Evolutionary conservation across 2,113 vertebrate genomes (phyloP).

Genomic region (Python bivittatus): DNA sequence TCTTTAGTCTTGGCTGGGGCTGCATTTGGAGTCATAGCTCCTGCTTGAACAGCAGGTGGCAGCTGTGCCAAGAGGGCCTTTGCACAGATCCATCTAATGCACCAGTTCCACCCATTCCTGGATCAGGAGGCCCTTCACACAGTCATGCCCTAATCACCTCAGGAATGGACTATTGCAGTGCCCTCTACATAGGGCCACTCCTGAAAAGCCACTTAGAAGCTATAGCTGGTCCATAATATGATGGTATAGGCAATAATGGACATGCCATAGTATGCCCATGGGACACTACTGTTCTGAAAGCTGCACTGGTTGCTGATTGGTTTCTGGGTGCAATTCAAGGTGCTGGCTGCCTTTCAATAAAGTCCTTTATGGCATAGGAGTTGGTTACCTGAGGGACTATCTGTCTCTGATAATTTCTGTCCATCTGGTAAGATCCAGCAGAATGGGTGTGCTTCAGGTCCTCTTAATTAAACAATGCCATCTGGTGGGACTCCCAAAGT

Average conservation of each 20-base stretch:
- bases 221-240: too few species aligned
- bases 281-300: not conserved
- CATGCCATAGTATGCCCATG: not conserved
- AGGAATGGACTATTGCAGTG: not conserved
- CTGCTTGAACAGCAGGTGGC: too few species aligned
- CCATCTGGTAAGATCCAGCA: not conserved
- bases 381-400: not conserved
- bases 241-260: not conserved
- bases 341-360: not conserved
- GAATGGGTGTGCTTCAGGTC: not conserved
- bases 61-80: not conserved
- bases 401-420: not conserved
- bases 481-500: not conserved
- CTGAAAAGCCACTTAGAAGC: too few species aligned
- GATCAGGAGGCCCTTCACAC: not conserved
- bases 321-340: not conserved
- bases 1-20: not conserved
- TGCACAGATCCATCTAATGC: not conserved
- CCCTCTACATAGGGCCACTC: too few species aligned
- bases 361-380: not conserved
- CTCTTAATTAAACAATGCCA: not conserved
- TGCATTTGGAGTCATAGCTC: not conserved
- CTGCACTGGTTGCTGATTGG: not conserved
- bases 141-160: not conserved
- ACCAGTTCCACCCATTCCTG: not conserved